phyloP scores from a whole-genome alignment of 92 coral and sea anemone species.

The Zoanthus gigantus region DNA sequence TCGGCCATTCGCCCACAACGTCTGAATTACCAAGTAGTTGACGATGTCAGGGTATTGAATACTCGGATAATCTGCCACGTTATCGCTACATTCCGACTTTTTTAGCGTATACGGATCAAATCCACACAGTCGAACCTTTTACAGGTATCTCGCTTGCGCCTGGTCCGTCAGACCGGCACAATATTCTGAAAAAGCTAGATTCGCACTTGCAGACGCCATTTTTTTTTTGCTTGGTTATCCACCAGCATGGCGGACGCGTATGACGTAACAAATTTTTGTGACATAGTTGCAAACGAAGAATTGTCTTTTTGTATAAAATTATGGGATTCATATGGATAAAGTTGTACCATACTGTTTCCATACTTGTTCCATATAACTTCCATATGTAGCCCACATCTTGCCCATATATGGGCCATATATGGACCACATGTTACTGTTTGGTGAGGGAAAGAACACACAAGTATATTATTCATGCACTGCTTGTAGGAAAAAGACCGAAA shows the following conservation, averaged over 20 bases:
- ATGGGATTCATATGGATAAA: too few species aligned
- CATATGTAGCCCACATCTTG: too few species aligned
- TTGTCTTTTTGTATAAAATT: background rate
- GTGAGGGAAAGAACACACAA: constrained; percentile 10
- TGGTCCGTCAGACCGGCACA: constrained; percentile 32
- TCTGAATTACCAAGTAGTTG: constrained; percentile 64
- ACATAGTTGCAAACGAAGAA: constrained; percentile 35
- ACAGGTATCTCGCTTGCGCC: constrained; percentile 45
- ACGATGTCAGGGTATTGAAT: constrained; percentile 69
- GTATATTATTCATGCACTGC: constrained; percentile 30
- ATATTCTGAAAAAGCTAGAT: constrained; percentile 35
- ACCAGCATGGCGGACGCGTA: constrained; percentile 46
- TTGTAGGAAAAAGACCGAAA: constrained; percentile 32
- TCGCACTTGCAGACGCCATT: constrained; percentile 17
- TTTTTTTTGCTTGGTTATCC: constrained; percentile 32
- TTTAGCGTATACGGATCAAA: constrained; percentile 41
- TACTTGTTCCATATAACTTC: too few species aligned
- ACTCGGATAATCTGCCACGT: constrained; percentile 42
- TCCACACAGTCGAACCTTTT: constrained; percentile 46
- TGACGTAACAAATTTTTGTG: constrained; percentile 38
- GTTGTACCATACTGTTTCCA: too few species aligned
- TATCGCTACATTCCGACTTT: constrained; percentile 54
- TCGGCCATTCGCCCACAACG: constrained; percentile 50
- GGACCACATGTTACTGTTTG: too few species aligned
- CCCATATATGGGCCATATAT: too few species aligned